Percentiles rank a stretch among this genome's conserved stretches.
These are phyloP conservation scores for Tachysurus vachellii DNA, from an alignment of 2,113 vertebrate genomes.

Conservation along the genomic window DNA sequence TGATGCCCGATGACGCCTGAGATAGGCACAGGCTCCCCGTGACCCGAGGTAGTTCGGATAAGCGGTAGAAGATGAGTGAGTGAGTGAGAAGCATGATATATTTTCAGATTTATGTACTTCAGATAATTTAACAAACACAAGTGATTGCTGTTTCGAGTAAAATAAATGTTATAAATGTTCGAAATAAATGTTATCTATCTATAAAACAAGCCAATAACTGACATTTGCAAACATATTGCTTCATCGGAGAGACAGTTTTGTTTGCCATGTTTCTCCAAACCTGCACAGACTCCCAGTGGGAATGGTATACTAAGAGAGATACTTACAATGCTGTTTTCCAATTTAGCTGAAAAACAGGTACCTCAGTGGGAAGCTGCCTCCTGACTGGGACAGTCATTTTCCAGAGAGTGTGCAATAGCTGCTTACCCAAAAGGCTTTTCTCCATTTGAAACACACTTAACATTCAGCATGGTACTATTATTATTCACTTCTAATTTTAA, in stretches of 20 bases:
- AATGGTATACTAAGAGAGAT: neutral
- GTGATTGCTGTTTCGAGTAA: neutral
- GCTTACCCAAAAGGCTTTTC: neutral
- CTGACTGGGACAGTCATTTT: neutral
- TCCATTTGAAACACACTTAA: neutral
- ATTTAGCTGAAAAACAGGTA: neutral
- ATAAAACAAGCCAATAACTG: neutral
- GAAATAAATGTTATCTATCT: neutral
- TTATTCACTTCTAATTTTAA: neutral
- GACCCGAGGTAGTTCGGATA: no score
- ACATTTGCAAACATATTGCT: neutral
- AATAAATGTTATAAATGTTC: neutral
- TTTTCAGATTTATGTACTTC: neutral
- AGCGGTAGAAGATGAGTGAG: no score
- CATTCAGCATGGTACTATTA: neutral
- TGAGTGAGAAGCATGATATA: no score
- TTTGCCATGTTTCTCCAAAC: neutral
- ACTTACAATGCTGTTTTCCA: neutral
- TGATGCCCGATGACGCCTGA: no score
- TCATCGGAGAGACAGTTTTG: neutral
- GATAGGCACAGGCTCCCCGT: no score
- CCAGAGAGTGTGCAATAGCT: neutral
- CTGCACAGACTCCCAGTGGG: neutral
- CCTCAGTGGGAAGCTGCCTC: neutral
- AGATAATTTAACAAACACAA: neutral